Evolutionary conservation across 2,888 invertebrate species (phyloP).

Genomic region (Acanthopleura granulata): DNA sequence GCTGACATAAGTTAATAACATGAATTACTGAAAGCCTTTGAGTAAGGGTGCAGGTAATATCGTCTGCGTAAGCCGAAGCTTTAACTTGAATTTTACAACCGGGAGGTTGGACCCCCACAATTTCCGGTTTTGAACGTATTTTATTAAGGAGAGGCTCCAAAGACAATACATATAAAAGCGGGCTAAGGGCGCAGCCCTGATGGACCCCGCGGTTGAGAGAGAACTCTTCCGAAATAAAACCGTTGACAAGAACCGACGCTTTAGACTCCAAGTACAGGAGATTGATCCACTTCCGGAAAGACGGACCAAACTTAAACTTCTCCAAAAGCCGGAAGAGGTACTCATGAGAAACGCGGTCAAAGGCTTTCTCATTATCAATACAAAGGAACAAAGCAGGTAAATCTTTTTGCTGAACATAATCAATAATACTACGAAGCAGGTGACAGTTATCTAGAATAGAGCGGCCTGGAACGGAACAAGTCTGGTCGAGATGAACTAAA

Average conservation of each 20-base stretch:
- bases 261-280: conserved; percentile 30
- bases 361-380: conserved; percentile 42
- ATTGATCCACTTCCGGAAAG: conserved; percentile 35
- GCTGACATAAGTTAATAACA: background rate
- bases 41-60: conserved; percentile 19
- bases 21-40: background rate
- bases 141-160: conserved; percentile 5
- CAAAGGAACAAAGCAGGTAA: conserved; percentile 32
- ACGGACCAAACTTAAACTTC: conserved; percentile 34
- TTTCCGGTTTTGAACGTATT: conserved; percentile 12
- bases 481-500: conserved; percentile 35
- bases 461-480: conserved; percentile 36
- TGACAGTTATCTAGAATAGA: conserved; percentile 40
- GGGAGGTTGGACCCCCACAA: conserved; percentile 27
- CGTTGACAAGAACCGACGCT: conserved; percentile 14
- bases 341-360: conserved; percentile 32
- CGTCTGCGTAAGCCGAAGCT: conserved; percentile 25
- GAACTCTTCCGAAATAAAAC: conserved; percentile 8
- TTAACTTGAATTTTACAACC: conserved; percentile 14
- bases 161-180: conserved; percentile 4
- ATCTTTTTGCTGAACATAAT: conserved; percentile 35
- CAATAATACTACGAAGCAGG: conserved; percentile 33
- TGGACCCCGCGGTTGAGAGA: background rate
- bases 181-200: conserved; percentile 9
- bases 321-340: conserved; percentile 35